phyloP scores from a whole-genome alignment of 2,888 invertebrate genomes.

The Cynaeus angustus region DNA sequence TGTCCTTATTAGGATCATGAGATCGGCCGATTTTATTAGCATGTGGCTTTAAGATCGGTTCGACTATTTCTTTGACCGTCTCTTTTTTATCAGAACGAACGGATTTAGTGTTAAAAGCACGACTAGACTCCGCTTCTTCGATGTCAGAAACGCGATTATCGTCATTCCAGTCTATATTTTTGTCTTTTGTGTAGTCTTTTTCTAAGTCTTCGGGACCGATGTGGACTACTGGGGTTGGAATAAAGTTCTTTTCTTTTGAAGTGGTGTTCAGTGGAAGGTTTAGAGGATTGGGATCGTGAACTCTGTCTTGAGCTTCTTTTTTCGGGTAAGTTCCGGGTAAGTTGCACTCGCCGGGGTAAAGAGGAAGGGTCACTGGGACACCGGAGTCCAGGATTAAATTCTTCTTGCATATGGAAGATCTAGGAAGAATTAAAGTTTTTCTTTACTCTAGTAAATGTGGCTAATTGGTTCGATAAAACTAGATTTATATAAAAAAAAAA shows the following conservation, averaged over 20 bases:
- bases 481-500: no score
- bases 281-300: conserved; percentile 34
- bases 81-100: conserved; percentile 55
- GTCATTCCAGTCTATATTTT: conserved; percentile 71
- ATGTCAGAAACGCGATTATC: conserved; percentile 70
- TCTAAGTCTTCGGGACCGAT: conserved; percentile 67
- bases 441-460: no score
- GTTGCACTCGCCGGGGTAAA: conserved; percentile 86
- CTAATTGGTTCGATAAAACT: no score
- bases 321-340: conserved; percentile 72
- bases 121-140: conserved; percentile 73
- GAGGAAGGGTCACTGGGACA: conserved; percentile 80
- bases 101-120: conserved; percentile 74
- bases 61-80: conserved; percentile 78
- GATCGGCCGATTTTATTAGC: conserved; percentile 74
- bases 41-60: conserved; percentile 81
- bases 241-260: conserved; percentile 55
- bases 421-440: conserved; percentile 64
- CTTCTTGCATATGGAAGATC: conserved; percentile 86
- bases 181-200: conserved; percentile 57
- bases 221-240: conserved; percentile 69
- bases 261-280: conserved; percentile 33
- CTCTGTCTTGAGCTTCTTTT: conserved; percentile 53
- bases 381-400: conserved; percentile 84
- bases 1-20: conserved; percentile 69